A percentile compares a stretch with the other conserved stretches of the same genome.
These are phyloP conservation scores for Podotricha telesiphe DNA, from an alignment of 2,888 invertebrate species.

Conservation along the genomic window DNA sequence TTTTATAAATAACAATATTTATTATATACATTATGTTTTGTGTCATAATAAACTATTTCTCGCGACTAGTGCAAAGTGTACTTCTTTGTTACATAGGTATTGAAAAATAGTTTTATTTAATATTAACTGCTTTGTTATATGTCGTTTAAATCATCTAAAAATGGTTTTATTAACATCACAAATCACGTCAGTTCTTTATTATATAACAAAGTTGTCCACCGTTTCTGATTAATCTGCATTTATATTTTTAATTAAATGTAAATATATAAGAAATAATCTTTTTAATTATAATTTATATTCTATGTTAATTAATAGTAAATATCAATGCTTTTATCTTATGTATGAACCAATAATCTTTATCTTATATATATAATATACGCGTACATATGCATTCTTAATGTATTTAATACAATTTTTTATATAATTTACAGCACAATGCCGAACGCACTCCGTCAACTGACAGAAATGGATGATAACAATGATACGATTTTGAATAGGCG, in stretches of 20 bases:
- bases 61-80: no score
- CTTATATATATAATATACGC: no score
- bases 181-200: constrained; percentile 17
- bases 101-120: no score
- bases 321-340: constrained; percentile 29
- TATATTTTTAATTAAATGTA: neutral
- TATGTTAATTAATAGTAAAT: neutral
- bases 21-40: neutral
- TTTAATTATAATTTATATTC: neutral
- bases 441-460: constrained; percentile 89
- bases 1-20: constrained; percentile 20
- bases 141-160: neutral
- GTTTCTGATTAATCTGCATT: constrained; percentile 8
- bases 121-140: neutral
- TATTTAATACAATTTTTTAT: no score
- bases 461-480: constrained; percentile 80
- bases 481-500: constrained; percentile 86
- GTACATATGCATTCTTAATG: no score
- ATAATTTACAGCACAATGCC: constrained; percentile 82
- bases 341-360: constrained; percentile 12
- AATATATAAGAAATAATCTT: neutral
- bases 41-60: neutral
- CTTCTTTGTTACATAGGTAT: no score
- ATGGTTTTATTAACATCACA: constrained; percentile 3
- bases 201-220: constrained; percentile 11